Base-by-base conservation (phyloP, 2,113 vertebrate species). In the Vanacampus margaritifer region DNA sequence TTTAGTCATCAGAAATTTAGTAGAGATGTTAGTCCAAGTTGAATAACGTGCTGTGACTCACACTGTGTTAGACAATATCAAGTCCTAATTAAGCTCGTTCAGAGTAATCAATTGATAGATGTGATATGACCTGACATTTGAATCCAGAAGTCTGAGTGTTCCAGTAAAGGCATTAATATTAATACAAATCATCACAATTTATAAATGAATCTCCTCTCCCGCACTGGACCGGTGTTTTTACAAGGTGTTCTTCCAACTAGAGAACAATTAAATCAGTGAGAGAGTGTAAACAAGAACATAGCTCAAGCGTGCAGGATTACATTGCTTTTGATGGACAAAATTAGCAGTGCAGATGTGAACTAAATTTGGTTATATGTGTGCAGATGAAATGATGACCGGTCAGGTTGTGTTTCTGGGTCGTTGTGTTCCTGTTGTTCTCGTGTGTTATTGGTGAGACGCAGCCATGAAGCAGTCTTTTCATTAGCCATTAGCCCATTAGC, bases 401-500 rank as follows among this genome's bases (percentile, higher is more conserved):
- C 71, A 56, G 61, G 69, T 84, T 83, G 69, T 67, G 77, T 61
- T 69, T 54, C 69, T 71, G 75, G 74, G 78, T 85, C 80, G 70
- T 82, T 46, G 64, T 72, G 78, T 72, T 70, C 78, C 70, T 78
- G 60, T 79, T 32, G 74, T 81, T 78, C 58, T 79, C 2, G 75
- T 69, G 79, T 79, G 74, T 74, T 76, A 87, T 88, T 84, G 82
- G 73, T 76, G 82, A 80, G 79, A 81, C 60, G 39, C 60, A 50
- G 75, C 73, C 67, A 64, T 87, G 81, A 87, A 84, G 87, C 86
- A 84, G 84, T 81, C 82, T 82, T 78, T 87, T 83, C 84, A 90
- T 90, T 90, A 88, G 89, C 87, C 83, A 87, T 89, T 90, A 90
- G 87, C 88, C 83, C 89, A 90, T 91, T 91, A 91, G 89, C 85